Conservation (phyloP, 1,140 invertebrate genomes). For the Glomeris maerens region DNA sequence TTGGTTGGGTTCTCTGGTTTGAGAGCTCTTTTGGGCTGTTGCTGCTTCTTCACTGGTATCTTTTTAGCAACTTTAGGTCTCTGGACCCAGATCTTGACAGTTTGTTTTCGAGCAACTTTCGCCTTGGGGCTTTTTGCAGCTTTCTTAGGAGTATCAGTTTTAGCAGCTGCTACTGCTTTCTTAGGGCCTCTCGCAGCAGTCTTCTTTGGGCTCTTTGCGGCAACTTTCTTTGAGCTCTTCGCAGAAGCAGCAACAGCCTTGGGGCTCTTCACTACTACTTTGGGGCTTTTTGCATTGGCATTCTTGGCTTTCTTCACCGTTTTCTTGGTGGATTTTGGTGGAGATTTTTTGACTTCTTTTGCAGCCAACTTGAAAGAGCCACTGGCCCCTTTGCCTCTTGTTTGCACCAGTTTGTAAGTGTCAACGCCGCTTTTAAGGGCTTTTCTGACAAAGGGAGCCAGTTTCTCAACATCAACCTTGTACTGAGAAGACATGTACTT, state of each 20-base stretch:
- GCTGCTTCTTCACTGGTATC: conserved; percentile 5
- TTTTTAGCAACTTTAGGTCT: no score
- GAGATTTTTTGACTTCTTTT: conserved; percentile 2
- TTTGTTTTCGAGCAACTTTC: no score
- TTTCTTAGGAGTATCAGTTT: conserved; percentile 3
- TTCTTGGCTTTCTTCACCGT: conserved; percentile 3
- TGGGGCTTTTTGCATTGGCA: no score
- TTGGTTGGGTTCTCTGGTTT: conserved; percentile 17
- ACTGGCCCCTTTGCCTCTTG: conserved; percentile 20
- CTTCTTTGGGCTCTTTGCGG: not conserved
- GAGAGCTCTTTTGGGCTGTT: conserved; percentile 13
- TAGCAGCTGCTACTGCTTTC: no score
- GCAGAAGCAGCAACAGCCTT: no score
- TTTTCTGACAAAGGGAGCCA: conserved; percentile 17
- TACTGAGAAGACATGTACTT: conserved; percentile 44
- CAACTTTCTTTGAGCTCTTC: not conserved
- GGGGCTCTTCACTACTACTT: not conserved
- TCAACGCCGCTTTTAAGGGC: conserved; percentile 19
- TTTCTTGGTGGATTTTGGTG: conserved; percentile 12
- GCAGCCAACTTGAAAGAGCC: conserved; percentile 20
- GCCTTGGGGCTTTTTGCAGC: not conserved
- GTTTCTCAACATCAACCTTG: conserved; percentile 34
- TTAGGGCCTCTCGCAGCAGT: not conserved
- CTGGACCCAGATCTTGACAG: no score
- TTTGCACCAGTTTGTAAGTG: conserved; percentile 18